Evolutionary conservation across 2,888 invertebrate genomes (phyloP), one percentile per base, ranked within the genome.

Genomic region (Tanytarsus gracilentus): DNA sequence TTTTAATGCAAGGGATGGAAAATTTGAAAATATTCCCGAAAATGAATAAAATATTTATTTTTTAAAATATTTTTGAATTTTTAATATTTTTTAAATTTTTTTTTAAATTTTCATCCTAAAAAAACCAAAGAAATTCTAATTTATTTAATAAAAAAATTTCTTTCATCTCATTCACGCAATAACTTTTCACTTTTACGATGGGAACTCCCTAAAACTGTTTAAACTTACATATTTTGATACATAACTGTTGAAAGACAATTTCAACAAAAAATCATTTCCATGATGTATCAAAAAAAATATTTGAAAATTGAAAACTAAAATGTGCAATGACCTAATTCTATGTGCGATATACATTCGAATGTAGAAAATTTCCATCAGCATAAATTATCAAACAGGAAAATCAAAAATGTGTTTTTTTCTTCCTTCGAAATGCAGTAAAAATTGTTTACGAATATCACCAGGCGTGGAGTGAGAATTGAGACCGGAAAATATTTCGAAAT

Each of bases 351-450:
- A 21, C 33, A 33, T 33, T 27, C 33, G 9, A 33, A 33, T 40
- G 52, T 33, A 23, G 30, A 6, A 25, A 36, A 56, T 40, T 56
- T 33, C 55, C 33, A 56, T 56, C 55, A 56, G 25, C 55, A 26
- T 40, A 56, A 56, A 56, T 56, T 56, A 56, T 33, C 36, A 36
- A 33, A 36, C 36, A 39, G 26, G 40, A 56, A 18, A 56, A 53
- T 36, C 33, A 52, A 25, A 27, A 33, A 33, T 11, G n/a, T 33
- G 33, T 5, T 23, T 16, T 44, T 44, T 16, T 23, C 23, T 44
- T 36, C 16, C 36, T 36, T 36, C 36, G 36, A 36, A 36, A 36
- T 11, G 16, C 36, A 36, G 14, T 14, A 36, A 36, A 36, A 36
- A 36, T 36, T 36, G 36, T 36, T 36, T 36, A 36, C 36, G 9